These are phyloP conservation scores for Drosophila percnosoma DNA, from an alignment of 2,888 invertebrate species.

Conservation along the genomic window DNA sequence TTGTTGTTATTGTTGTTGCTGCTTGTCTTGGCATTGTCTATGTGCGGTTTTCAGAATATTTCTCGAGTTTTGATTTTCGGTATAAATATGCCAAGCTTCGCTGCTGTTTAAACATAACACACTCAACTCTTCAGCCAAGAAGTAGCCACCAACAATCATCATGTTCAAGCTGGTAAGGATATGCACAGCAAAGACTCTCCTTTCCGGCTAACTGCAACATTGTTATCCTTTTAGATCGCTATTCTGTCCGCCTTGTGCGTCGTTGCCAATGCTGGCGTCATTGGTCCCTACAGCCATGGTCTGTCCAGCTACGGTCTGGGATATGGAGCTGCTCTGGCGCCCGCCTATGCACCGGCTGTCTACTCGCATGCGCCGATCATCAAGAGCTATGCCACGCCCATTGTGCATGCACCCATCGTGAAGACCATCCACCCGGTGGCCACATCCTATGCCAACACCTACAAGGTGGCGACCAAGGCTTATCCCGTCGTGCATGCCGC, in stretches of 20 bases:
- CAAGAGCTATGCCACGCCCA: conserved; percentile 80
- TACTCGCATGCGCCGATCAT: conserved; percentile 75
- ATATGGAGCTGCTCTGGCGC: conserved; percentile 77
- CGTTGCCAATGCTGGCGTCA: conserved; percentile 84
- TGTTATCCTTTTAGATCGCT: conserved; percentile 69
- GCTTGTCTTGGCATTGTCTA: conserved; percentile 50
- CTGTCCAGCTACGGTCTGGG: conserved; percentile 50
- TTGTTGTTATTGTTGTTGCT: conserved; percentile 18
- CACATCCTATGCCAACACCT: conserved; percentile 84
- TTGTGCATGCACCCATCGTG: conserved; percentile 78
- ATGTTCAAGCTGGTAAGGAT: conserved; percentile 86
- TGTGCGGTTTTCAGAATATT: conserved; percentile 73
- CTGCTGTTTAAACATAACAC: conserved; percentile 84
- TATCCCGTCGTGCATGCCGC: conserved; percentile 81
- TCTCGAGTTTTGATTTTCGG: conserved; percentile 67
- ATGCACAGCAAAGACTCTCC: conserved; percentile 29
- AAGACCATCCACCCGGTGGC: conserved; percentile 81
- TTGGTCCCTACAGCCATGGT: conserved; percentile 78
- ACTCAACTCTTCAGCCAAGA: conserved; percentile 72
- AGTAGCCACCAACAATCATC: conserved; percentile 72
- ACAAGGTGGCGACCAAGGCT: conserved; percentile 82
- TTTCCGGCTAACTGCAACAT: neutral
- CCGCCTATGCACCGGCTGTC: conserved; percentile 78
- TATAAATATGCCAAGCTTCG: conserved; percentile 83
- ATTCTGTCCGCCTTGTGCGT: conserved; percentile 85